Evolutionary conservation across 2,888 invertebrate species (phyloP), one percentile per base, ranked within the genome.

Genomic region (Thumatha senex): DNA sequence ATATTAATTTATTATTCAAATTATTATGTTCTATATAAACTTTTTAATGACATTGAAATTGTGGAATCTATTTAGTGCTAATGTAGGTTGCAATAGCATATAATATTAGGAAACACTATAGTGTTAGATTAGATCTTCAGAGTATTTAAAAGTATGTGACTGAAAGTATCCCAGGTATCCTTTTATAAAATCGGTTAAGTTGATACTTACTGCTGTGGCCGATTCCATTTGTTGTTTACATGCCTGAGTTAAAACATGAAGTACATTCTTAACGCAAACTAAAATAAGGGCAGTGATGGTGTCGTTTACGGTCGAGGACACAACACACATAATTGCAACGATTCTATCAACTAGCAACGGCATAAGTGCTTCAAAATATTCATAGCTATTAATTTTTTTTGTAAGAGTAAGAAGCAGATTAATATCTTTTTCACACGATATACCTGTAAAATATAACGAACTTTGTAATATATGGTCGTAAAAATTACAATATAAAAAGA

Each of bases 331-430:
- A 51, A 82, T 54, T 7, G 67, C 51, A 9, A 70, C 56, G 9
- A 82, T 45, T 12, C 68, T 62, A 13, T 81, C 74, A 11, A 80
- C 56, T 14, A 86, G 43, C 43, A 70, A 42, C 2, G 71, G 72
- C 30, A 76, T 61, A 13, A 72, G 40, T 40, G 61, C 43, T 57
- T 74, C 66, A 39, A 74, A 66, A 35, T 52, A 50, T 34, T 60
- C 48, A 53, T 70, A 77, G 40, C 58, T 54, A 50, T 67, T 56
- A 30, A 74, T 64, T 48, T 58, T 54, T 34, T 67, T 58, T 1
- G 69, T 68, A 0, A 72, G 40, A 7, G 53, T 51, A 40, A 66
- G 47, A 4, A 84, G 46, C 9, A 71, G 53, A 46, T 73, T 67
- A 9, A 71, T 50, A 60, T 72, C 68, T 49, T 61, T 61, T 38